These are phyloP conservation scores for Euzophera pinguis DNA, from an alignment of 2,888 invertebrate species.

Conservation along the genomic window DNA sequence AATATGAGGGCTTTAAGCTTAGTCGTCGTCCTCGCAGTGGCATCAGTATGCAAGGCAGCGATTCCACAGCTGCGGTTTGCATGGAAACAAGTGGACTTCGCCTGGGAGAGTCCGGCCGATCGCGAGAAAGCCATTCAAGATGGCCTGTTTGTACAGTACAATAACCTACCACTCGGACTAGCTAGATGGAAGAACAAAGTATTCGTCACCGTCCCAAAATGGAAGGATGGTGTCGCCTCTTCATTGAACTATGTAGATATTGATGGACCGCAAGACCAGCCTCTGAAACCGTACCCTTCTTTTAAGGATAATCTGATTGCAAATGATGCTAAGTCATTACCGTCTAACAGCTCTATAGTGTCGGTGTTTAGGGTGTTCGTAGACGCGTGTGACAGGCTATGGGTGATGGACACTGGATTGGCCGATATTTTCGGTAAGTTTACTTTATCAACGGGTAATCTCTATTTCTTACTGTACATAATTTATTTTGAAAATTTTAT, in stretches of 20 bases:
- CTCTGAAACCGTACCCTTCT: conserved; percentile 87
- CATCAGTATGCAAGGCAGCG: conserved; percentile 54
- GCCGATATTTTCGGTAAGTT: conserved; percentile 84
- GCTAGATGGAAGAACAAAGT: conserved; percentile 86
- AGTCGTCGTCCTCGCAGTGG: conserved; percentile 44
- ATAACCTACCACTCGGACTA: conserved; percentile 86
- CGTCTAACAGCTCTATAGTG: conserved; percentile 81
- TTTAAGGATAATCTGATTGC: conserved; percentile 89
- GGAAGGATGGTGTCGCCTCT: conserved; percentile 85
- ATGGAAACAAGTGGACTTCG: conserved; percentile 85
- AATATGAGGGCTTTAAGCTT: conserved; percentile 46
- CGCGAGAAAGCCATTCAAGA: conserved; percentile 80
- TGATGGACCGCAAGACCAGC: conserved; percentile 83
- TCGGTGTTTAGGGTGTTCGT: conserved; percentile 87
- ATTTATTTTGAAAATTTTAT: not conserved
- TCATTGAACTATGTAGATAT: conserved; percentile 84
- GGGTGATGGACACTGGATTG: conserved; percentile 90
- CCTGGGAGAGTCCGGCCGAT: conserved; percentile 82
- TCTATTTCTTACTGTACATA: not conserved
- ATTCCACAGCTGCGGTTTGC: conserved; percentile 82
- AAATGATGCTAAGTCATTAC: conserved; percentile 60
- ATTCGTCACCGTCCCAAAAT: conserved; percentile 85
- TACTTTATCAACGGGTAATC: too few relatives aligned
- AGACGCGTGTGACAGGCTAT: conserved; percentile 88
- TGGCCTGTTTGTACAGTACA: conserved; percentile 80